Evolutionary conservation across 2,888 invertebrate genomes (phyloP).

Genomic region (Entomobrya proxima): DNA sequence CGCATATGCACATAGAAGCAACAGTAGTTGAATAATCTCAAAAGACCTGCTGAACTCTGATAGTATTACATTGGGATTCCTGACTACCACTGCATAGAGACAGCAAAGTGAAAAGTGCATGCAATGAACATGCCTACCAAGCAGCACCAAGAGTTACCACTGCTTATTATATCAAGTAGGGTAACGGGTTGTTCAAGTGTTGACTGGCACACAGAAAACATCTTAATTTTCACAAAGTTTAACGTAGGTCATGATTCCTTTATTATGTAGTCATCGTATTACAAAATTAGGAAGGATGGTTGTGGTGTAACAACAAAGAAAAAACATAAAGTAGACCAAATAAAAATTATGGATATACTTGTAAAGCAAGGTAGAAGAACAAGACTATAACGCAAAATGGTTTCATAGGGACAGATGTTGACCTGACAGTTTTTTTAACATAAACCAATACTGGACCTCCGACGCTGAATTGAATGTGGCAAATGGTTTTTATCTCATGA

Average conservation of each 20-base stretch:
- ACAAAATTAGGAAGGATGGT: not conserved
- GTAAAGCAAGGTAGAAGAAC: too few relatives aligned
- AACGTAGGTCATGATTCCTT: constrained; percentile 25
- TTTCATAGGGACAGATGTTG: too few relatives aligned
- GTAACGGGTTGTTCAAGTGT: not conserved
- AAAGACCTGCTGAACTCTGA: constrained; percentile 21
- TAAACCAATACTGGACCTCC: too few relatives aligned
- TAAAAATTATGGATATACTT: too few relatives aligned
- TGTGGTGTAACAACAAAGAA: not conserved
- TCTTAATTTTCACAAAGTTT: constrained; percentile 6
- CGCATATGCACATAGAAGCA: too few relatives aligned
- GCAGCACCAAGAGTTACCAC: too few relatives aligned
- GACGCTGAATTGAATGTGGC: too few relatives aligned
- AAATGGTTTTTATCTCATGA: too few relatives aligned
- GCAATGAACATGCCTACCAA: too few relatives aligned
- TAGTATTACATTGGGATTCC: not conserved
- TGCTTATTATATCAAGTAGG: not conserved
- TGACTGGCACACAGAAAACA: not conserved
- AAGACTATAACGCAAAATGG: too few relatives aligned
- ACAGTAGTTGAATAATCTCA: constrained; percentile 17
- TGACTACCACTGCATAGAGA: not conserved
- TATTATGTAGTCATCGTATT: not conserved
- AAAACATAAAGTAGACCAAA: too few relatives aligned
- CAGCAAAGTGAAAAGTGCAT: not conserved
- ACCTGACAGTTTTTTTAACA: too few relatives aligned